Evolutionary conservation across 2,797 vertebrate species (phyloP).

Genomic region (Todus mexicanus): DNA sequence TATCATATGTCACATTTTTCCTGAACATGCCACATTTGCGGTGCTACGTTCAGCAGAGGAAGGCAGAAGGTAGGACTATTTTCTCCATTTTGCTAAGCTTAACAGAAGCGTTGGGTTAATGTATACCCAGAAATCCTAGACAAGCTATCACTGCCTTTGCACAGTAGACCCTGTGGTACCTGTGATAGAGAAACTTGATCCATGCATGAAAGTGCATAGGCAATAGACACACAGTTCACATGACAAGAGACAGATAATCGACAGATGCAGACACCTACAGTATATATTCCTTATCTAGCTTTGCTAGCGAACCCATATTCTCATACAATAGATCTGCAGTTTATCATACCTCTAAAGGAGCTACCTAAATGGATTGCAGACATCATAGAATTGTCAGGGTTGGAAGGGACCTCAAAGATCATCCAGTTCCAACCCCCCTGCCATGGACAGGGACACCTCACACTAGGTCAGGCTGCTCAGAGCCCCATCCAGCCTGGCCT

Average conservation of each 20-base stretch:
- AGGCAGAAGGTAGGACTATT: background rate
- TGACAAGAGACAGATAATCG: background rate
- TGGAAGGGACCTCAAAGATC: too few species aligned
- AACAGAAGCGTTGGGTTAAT: background rate
- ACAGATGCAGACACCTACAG: background rate
- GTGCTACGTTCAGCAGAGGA: background rate
- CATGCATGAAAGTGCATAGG: accelerated
- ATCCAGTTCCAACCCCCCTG: too few species aligned
- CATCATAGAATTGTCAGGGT: too few species aligned
- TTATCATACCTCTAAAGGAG: background rate
- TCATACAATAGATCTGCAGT: background rate
- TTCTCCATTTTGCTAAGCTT: background rate
- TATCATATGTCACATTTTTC: background rate
- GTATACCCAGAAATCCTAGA: background rate
- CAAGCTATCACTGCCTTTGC: background rate
- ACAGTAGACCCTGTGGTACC: background rate
- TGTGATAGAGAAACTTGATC: background rate
- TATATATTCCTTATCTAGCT: background rate
- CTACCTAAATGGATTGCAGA: background rate
- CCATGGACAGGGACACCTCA: too few species aligned
- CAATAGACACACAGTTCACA: background rate
- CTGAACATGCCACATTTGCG: background rate
- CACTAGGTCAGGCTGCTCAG: too few species aligned
- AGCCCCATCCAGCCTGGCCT: too few species aligned
- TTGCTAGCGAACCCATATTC: background rate